Conservation (phyloP, 2,797 vertebrate species). For the Cercopithecus diana region DNA sequence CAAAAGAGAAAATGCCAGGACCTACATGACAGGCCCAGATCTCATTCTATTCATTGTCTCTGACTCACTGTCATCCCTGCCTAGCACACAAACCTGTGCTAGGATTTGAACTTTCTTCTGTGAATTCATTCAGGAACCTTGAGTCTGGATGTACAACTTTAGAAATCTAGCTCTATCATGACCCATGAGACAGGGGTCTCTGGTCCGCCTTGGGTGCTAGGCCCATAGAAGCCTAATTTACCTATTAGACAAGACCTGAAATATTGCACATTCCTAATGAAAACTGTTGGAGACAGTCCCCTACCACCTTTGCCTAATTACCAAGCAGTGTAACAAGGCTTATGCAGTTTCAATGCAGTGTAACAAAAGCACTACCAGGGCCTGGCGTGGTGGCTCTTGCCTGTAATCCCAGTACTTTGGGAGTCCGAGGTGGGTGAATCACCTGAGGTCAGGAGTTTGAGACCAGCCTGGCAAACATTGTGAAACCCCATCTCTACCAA, state of each 20-base stretch:
- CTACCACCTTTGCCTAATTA: no score
- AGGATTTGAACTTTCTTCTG: not conserved
- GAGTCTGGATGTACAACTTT: not conserved
- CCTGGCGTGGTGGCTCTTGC: no score
- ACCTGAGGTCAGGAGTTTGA: no score
- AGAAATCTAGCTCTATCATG: not conserved
- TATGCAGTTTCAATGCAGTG: no score
- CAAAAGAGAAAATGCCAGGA: not conserved
- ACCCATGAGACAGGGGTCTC: not conserved
- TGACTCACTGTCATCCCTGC: rapidly evolving
- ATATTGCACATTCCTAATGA: not conserved
- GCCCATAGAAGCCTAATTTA: not conserved
- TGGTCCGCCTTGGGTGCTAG: not conserved
- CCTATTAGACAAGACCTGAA: not conserved
- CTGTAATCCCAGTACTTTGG: no score
- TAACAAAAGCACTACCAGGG: no score
- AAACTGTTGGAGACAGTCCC: not conserved
- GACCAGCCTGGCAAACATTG: no score
- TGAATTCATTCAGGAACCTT: not conserved
- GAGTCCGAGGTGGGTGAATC: no score
- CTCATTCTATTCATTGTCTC: not conserved
- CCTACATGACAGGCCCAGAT: not conserved
- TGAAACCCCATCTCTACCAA: no score
- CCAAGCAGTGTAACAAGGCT: no score
- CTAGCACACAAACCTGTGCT: not conserved